These are phyloP conservation scores for Phalacrocorax brasilianus DNA, from an alignment of 2,113 vertebrate genomes.

Conservation along the genomic window DNA sequence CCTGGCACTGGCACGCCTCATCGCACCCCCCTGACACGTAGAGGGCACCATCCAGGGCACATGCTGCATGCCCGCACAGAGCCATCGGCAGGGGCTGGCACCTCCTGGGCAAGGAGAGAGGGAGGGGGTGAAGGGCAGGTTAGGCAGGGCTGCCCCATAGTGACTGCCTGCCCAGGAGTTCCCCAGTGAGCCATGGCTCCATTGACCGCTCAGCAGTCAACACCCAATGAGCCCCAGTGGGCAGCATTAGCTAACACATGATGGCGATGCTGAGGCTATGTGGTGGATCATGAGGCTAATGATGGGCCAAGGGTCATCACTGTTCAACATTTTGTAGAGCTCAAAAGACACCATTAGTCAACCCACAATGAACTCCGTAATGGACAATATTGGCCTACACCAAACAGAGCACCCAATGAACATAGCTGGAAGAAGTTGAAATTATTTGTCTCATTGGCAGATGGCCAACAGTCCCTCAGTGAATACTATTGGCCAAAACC, in stretches of 20 bases:
- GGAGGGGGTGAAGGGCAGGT: background rate
- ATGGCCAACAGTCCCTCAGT: background rate
- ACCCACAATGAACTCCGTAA: background rate
- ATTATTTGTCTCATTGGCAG: background rate
- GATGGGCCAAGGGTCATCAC: background rate
- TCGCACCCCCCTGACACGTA: conserved; percentile 77
- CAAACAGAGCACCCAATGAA: background rate
- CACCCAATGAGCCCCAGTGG: background rate
- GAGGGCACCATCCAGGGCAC: conserved; percentile 70
- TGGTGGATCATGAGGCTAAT: no score
- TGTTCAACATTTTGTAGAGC: background rate
- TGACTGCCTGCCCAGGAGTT: background rate
- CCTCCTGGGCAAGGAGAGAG: conserved; percentile 54
- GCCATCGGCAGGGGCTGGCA: conserved; percentile 71
- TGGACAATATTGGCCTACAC: background rate
- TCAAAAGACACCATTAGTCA: background rate
- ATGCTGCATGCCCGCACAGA: conserved; percentile 75
- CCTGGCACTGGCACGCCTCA: conserved; percentile 39
- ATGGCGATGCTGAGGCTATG: background rate
- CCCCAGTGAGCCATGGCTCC: background rate
- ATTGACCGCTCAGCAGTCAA: background rate
- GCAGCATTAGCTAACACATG: background rate
- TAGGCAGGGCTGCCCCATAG: background rate
- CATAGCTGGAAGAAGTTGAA: background rate
- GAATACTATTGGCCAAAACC: background rate